Evolutionary conservation across 37 sponge, comb jelly and placozoan species (phyloP).

Genomic region (Geodia barretti): DNA sequence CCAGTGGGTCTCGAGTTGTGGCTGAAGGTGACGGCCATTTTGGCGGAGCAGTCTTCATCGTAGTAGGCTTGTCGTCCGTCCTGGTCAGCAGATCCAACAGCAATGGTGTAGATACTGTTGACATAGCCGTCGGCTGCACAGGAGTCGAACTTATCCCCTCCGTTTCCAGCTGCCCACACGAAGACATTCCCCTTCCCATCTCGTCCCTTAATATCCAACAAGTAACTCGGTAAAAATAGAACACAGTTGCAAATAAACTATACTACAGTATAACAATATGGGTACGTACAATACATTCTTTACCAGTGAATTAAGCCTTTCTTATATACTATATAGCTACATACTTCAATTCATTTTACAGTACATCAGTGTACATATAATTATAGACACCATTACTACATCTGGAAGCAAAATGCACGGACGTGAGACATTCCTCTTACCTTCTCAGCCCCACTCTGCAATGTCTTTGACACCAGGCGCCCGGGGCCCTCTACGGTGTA

Average conservation of each 20-base stretch:
- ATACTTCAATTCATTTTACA: too few species aligned
- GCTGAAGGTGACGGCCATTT: constrained; percentile 85
- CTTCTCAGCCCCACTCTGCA: constrained; percentile 48
- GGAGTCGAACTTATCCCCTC: constrained; percentile 72
- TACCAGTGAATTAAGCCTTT: not conserved
- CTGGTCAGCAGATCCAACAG: constrained; percentile 78
- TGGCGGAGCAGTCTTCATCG: constrained; percentile 87
- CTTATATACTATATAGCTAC: too few species aligned
- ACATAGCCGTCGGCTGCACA: constrained; percentile 96
- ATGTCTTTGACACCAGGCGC: constrained; percentile 44
- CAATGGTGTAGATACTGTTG: constrained; percentile 85
- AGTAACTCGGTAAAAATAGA: too few species aligned
- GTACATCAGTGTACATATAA: too few species aligned
- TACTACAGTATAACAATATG: constrained; percentile 3
- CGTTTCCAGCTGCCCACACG: constrained; percentile 96
- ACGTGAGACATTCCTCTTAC: too few species aligned
- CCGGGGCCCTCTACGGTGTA: constrained; percentile 86
- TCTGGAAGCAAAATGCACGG: too few species aligned
- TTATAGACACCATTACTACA: too few species aligned
- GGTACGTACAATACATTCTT: not conserved
- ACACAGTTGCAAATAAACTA: too few species aligned
- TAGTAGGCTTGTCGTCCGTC: constrained; percentile 79
- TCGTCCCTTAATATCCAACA: constrained; percentile 83
- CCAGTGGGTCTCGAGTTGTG: constrained; percentile 42
- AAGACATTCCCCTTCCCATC: constrained; percentile 80